Percentiles rank a stretch among this genome's conserved stretches.
These are phyloP conservation scores for Scyliorhinus canicula DNA, from an alignment of 2,797 vertebrate species.

Conservation along the genomic window DNA sequence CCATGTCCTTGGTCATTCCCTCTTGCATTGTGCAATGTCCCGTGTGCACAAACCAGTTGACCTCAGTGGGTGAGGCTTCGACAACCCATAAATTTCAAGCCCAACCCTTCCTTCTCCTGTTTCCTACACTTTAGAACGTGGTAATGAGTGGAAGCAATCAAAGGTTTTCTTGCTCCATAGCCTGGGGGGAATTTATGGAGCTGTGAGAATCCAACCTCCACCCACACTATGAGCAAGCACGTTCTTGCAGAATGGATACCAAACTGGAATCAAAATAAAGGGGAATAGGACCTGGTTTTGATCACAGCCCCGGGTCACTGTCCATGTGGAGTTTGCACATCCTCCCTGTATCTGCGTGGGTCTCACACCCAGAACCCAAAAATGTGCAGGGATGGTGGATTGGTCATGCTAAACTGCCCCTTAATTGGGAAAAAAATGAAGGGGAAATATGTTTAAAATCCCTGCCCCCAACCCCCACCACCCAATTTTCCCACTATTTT, in stretches of 20 bases:
- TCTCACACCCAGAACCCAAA: too few species aligned
- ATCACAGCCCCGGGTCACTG: too few species aligned
- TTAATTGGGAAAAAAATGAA: too few species aligned
- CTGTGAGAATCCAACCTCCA: background rate
- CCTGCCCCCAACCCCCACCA: too few species aligned
- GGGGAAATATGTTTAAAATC: background rate
- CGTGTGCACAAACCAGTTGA: background rate
- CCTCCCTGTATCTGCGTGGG: too few species aligned
- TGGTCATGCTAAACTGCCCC: too few species aligned
- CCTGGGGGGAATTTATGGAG: background rate
- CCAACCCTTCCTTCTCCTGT: background rate
- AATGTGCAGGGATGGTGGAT: too few species aligned
- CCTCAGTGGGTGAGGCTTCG: background rate
- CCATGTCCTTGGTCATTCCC: too few species aligned
- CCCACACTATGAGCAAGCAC: background rate
- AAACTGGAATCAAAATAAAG: background rate
- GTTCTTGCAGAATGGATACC: background rate
- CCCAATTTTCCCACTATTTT: background rate
- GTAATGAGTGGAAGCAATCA: background rate
- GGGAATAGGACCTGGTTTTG: too few species aligned
- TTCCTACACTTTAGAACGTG: background rate
- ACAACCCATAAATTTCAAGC: background rate
- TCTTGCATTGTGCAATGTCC: too few species aligned
- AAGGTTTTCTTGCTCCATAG: background rate
- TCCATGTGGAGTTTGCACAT: too few species aligned